Conservation (phyloP, 2,113 vertebrate genomes). For the Mionectes macconnelli region DNA sequence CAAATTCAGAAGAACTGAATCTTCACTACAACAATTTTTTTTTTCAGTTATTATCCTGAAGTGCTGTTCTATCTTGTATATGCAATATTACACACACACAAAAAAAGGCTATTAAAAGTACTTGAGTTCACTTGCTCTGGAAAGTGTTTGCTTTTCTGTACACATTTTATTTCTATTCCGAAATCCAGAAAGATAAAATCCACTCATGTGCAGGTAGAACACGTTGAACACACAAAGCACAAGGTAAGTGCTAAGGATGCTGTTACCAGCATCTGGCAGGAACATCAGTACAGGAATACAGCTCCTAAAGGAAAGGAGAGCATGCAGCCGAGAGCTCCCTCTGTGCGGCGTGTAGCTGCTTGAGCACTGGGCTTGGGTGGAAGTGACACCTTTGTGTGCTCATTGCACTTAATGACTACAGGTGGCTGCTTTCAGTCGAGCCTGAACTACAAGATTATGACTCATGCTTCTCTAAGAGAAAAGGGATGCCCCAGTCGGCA, state of each 20-base stretch:
- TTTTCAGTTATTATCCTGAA: slow-evolving; percentile 1
- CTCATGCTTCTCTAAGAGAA: neutral
- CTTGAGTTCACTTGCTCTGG: slow-evolving; percentile 18
- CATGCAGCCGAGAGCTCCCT: slow-evolving; percentile 46
- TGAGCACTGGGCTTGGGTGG: neutral
- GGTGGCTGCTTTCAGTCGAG: neutral
- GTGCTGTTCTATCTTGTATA: neutral
- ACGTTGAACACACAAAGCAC: slow-evolving; percentile 6
- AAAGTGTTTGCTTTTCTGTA: slow-evolving; percentile 48
- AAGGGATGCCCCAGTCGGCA: neutral
- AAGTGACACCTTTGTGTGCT: neutral
- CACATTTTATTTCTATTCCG: neutral
- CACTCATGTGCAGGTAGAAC: slow-evolving; percentile 8
- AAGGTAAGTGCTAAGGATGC: neutral
- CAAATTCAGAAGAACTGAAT: neutral
- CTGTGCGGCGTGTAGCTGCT: neutral
- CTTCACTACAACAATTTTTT: neutral
- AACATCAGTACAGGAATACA: slow-evolving; percentile 23
- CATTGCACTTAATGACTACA: neutral
- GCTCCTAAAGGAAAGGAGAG: neutral
- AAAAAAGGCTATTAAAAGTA: slow-evolving; percentile 27
- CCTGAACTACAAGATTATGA: neutral
- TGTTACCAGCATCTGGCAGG: neutral
- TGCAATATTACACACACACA: neutral
- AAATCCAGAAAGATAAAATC: slow-evolving; percentile 59